Percentiles rank a stretch among this genome's conserved stretches.
phyloP scores from a whole-genome alignment of 2,888 invertebrate genomes.

The Lithosia quadra region DNA sequence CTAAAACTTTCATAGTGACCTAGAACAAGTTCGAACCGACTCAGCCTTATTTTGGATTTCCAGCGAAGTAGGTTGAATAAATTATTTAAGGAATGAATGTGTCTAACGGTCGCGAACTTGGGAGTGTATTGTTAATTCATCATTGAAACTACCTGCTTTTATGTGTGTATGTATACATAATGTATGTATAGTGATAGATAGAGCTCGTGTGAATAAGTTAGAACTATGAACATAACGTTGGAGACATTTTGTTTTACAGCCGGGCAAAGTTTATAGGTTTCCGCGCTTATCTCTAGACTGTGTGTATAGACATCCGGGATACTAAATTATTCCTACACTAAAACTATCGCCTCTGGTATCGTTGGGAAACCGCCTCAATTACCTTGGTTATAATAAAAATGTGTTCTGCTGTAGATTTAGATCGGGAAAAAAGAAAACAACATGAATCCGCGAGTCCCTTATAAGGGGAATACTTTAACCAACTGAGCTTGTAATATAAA shows the following conservation, averaged over 20 bases:
- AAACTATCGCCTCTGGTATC: not conserved
- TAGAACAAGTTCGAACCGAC: constrained; percentile 49
- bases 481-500: too few species aligned
- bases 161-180: not conserved
- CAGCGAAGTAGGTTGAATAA: constrained; percentile 21
- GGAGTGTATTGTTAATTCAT: constrained; percentile 15
- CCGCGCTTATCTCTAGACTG: not conserved
- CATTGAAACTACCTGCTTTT: constrained; percentile 15
- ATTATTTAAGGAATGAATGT: constrained; percentile 13
- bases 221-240: not conserved
- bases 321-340: not conserved
- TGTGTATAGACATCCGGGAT: not conserved
- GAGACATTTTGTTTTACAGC: not conserved
- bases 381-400: too few species aligned
- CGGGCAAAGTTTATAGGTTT: constrained; percentile 8
- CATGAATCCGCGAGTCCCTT: too few species aligned
- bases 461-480: too few species aligned
- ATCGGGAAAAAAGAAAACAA: too few species aligned
- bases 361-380: not conserved
- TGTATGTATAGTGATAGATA: not conserved
- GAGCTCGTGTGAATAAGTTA: not conserved
- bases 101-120: constrained; percentile 13
- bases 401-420: too few species aligned
- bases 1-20: constrained; percentile 63
- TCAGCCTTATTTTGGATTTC: constrained; percentile 45